Conservation (phyloP, 2,888 invertebrate genomes). For the Argyresthia goedartella region DNA sequence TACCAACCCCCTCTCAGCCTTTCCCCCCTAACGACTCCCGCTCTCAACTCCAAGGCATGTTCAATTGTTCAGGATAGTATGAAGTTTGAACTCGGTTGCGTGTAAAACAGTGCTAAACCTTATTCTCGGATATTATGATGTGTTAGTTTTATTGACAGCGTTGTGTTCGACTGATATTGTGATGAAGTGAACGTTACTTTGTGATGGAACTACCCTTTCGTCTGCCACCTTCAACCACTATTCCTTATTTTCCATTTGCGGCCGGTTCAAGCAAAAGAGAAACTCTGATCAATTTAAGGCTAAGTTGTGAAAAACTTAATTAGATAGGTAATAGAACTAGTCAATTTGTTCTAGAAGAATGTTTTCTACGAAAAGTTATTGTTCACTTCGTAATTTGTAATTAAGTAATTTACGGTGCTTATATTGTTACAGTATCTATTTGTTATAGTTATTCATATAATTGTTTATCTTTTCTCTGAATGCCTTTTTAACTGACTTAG, state of each 20-base stretch:
- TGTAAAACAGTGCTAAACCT: not conserved
- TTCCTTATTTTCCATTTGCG: slow-evolving; percentile 42
- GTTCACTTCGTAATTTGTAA: slow-evolving; percentile 46
- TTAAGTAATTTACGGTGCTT: slow-evolving; percentile 55
- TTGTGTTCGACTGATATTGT: slow-evolving; percentile 13
- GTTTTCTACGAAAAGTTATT: slow-evolving; percentile 59
- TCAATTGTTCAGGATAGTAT: slow-evolving; percentile 37
- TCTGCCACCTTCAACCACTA: slow-evolving; percentile 21
- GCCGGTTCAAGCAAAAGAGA: slow-evolving; percentile 59
- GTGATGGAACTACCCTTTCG: slow-evolving; percentile 25
- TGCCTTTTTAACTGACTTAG: not conserved
- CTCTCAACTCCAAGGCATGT: slow-evolving; percentile 17
- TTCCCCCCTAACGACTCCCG: slow-evolving; percentile 15
- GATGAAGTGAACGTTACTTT: slow-evolving; percentile 14
- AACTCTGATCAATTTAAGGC: slow-evolving; percentile 54
- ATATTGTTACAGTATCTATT: slow-evolving; percentile 52
- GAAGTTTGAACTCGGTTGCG: slow-evolving; percentile 53
- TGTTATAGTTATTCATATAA: slow-evolving; percentile 18
- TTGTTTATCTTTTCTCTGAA: not conserved
- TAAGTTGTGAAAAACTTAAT: slow-evolving; percentile 39
- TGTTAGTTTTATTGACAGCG: slow-evolving; percentile 9
- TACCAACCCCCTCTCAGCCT: slow-evolving; percentile 20
- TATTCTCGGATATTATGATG: not conserved
- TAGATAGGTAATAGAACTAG: slow-evolving; percentile 64
- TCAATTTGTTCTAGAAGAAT: slow-evolving; percentile 65